These are phyloP conservation scores for Xiphorhynchus elegans DNA, from an alignment of 2,113 vertebrate species.

Conservation along the genomic window DNA sequence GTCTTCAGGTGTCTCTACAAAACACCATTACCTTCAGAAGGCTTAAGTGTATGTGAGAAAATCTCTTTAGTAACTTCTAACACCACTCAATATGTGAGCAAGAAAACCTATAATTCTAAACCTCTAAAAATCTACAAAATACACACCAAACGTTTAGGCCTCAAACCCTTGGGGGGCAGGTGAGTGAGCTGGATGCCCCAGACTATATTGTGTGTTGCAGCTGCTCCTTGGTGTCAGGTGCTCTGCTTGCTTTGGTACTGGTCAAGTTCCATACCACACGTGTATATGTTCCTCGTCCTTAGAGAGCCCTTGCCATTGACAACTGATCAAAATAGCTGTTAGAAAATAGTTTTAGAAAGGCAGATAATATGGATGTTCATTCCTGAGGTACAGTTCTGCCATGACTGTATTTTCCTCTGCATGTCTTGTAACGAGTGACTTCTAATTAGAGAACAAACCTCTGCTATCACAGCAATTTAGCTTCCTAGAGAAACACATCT, in stretches of 20 bases:
- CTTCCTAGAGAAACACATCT: not conserved
- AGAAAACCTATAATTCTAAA: no score
- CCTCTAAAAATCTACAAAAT: no score
- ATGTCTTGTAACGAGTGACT: not conserved
- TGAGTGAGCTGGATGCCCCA: not conserved
- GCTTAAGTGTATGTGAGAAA: no score
- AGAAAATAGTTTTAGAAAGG: not conserved
- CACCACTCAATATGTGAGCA: no score
- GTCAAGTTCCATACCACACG: not conserved
- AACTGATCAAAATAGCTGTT: not conserved
- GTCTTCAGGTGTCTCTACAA: no score
- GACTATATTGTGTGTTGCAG: rapidly evolving
- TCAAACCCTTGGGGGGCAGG: not conserved
- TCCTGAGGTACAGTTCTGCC: not conserved
- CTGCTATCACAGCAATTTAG: rapidly evolving
- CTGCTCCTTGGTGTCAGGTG: not conserved
- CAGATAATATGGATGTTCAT: no score
- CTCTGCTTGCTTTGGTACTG: not conserved
- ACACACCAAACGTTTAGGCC: no score
- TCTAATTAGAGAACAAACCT: not conserved
- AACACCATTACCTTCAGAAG: no score
- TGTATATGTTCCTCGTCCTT: rapidly evolving
- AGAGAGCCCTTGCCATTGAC: not conserved
- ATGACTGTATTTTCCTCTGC: not conserved
- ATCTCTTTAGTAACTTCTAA: no score